Conservation (phyloP, 2,113 vertebrate genomes). For the Macquaria ambigua region DNA sequence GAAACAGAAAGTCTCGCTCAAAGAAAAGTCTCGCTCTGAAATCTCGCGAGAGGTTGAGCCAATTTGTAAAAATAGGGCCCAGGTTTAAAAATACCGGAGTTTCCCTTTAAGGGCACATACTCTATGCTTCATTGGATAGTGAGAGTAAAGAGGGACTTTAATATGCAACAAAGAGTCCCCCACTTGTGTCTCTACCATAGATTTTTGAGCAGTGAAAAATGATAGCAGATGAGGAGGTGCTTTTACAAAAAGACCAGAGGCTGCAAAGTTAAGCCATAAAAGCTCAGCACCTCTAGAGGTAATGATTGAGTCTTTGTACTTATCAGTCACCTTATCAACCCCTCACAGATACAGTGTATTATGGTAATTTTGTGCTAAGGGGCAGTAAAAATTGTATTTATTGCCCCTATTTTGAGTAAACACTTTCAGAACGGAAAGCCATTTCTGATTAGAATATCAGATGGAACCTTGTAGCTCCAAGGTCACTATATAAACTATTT, state of each 20-base stretch:
- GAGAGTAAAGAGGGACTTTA: background rate
- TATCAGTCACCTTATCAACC: slow-evolving; percentile 53
- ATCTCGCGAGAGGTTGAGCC: too few relatives aligned
- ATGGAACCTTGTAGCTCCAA: slow-evolving; percentile 66
- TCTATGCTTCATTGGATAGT: background rate
- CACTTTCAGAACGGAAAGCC: slow-evolving; percentile 48
- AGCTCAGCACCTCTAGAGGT: slow-evolving; percentile 43
- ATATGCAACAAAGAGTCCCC: background rate
- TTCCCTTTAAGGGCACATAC: background rate
- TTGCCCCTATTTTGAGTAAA: slow-evolving; percentile 66
- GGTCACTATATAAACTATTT: slow-evolving; percentile 61
- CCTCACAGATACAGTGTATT: slow-evolving; percentile 54
- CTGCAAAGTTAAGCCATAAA: slow-evolving; percentile 26
- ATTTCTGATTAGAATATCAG: slow-evolving; percentile 58
- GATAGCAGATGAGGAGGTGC: slow-evolving; percentile 16
- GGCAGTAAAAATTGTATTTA: slow-evolving; percentile 63
- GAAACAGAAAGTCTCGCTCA: too few relatives aligned
- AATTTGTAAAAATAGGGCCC: too few relatives aligned
- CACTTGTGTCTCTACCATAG: slow-evolving; percentile 2
- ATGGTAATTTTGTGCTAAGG: slow-evolving; percentile 62
- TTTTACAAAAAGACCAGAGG: slow-evolving; percentile 38
- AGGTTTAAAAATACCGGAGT: too few relatives aligned
- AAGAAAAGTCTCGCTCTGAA: too few relatives aligned
- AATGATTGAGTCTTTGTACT: slow-evolving; percentile 52
- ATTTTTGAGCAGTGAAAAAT: slow-evolving; percentile 33